Conservation (phyloP, 2,113 vertebrate genomes). For the Microtus oregoni region DNA sequence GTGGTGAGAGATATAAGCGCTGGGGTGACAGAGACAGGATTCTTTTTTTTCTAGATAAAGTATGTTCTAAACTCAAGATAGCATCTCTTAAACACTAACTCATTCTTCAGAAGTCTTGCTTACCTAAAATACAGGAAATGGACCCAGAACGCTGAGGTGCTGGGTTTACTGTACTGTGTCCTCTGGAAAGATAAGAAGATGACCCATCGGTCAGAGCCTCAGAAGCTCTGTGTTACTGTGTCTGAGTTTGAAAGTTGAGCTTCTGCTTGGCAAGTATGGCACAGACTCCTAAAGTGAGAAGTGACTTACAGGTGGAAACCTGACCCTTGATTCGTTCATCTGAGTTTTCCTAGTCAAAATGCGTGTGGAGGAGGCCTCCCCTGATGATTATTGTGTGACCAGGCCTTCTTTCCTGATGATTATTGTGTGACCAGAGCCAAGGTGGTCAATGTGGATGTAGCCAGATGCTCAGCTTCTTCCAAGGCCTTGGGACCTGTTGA, state of each 20-base stretch:
- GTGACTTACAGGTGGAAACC: neutral
- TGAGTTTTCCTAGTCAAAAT: neutral
- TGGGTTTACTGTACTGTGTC: neutral
- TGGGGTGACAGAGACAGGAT: neutral
- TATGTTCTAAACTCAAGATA: conserved; percentile 1
- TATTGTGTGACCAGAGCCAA: neutral
- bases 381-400: neutral
- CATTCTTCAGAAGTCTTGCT: neutral
- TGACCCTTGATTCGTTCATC: neutral
- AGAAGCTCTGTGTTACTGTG: neutral
- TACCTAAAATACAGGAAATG: neutral
- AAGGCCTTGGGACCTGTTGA: neutral
- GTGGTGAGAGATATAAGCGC: neutral
- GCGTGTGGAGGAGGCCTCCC: neutral
- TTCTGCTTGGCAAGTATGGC: neutral
- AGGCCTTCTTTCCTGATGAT: neutral
- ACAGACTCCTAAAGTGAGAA: conserved; percentile 15
- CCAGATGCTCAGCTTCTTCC: neutral
- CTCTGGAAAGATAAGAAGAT: neutral
- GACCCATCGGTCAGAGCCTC: neutral
- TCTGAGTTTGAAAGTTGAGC: neutral
- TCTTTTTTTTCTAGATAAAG: neutral
- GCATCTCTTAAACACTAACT: neutral
- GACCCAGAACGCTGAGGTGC: neutral
- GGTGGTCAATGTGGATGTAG: neutral